Conservation (phyloP, 2,888 invertebrate species). For the Stegophylla sp. region DNA sequence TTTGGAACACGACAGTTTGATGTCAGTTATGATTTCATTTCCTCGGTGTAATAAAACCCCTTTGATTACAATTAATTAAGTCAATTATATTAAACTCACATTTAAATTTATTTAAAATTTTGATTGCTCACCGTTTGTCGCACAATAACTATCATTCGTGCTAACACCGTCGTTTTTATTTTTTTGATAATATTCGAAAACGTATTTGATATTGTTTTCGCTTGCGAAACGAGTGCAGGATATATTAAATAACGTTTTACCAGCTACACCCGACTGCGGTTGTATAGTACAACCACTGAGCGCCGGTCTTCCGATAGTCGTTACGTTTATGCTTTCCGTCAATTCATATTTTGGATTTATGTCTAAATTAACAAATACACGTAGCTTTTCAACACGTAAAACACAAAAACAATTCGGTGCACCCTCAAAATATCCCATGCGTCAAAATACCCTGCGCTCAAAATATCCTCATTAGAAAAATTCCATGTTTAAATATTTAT, state of each 20-base stretch:
- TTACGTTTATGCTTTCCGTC: neutral
- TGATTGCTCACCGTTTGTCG: neutral
- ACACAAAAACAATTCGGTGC: too few species aligned
- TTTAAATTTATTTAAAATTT: too few species aligned
- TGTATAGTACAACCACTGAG: neutral
- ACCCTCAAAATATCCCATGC: too few species aligned
- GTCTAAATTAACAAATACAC: neutral
- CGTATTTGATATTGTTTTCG: neutral
- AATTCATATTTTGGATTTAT: neutral
- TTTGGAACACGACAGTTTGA: conserved; percentile 13
- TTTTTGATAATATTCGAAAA: conserved; percentile 28
- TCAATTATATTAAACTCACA: too few species aligned
- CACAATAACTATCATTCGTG: neutral
- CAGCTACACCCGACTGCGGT: conserved; percentile 2
- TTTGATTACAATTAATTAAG: neutral
- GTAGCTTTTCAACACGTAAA: too few species aligned
- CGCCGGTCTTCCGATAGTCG: conserved; percentile 1
- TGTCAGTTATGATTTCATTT: neutral
- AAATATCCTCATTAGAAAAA: too few species aligned
- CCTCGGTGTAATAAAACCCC: conserved; percentile 30
- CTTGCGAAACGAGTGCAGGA: neutral
- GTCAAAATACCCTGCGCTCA: too few species aligned
- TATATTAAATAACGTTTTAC: conserved; percentile 8
- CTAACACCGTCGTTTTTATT: conserved; percentile 11
- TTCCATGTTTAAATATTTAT: too few species aligned